These are phyloP conservation scores for Helicoverpa zea DNA, from an alignment of 1,140 invertebrate species.

Conservation along the genomic window DNA sequence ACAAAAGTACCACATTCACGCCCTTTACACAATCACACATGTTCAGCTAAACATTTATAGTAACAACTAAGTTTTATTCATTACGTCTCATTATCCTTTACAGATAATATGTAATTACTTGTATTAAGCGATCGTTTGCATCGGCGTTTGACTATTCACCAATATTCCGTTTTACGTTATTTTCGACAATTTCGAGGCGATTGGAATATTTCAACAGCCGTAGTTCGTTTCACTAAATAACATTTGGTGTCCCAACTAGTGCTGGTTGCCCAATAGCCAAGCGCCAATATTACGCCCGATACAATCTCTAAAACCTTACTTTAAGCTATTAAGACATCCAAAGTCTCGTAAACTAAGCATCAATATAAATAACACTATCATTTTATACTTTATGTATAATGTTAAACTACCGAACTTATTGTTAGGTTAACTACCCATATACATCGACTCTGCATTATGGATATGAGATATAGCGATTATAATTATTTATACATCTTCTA, in stretches of 20 bases:
- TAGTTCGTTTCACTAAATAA: constrained; percentile 18
- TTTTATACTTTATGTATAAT: constrained; percentile 80
- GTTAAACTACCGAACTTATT: constrained; percentile 81
- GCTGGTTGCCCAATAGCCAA: constrained; percentile 66
- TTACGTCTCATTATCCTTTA: constrained; percentile 81
- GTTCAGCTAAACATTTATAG: constrained; percentile 85
- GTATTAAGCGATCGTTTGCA: constrained; percentile 69
- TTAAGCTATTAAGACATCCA: constrained; percentile 80
- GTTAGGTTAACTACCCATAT: constrained; percentile 75
- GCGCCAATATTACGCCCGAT: constrained; percentile 73
- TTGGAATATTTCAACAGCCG: constrained; percentile 37
- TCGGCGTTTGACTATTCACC: constrained; percentile 76
- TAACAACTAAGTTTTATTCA: constrained; percentile 84
- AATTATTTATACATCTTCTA: constrained; percentile 77
- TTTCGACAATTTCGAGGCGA: constrained; percentile 14
- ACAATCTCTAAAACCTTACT: constrained; percentile 79
- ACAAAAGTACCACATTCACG: constrained; percentile 78
- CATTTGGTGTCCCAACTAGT: background rate
- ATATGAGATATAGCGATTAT: constrained; percentile 74
- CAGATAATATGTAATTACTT: constrained; percentile 81
- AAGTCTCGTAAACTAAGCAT: constrained; percentile 84
- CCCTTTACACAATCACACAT: constrained; percentile 81
- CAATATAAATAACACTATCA: constrained; percentile 85
- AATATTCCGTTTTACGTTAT: constrained; percentile 12
- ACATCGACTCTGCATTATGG: constrained; percentile 73